Conservation (phyloP, 1,140 invertebrate species). For the Drosophila jambulina region DNA sequence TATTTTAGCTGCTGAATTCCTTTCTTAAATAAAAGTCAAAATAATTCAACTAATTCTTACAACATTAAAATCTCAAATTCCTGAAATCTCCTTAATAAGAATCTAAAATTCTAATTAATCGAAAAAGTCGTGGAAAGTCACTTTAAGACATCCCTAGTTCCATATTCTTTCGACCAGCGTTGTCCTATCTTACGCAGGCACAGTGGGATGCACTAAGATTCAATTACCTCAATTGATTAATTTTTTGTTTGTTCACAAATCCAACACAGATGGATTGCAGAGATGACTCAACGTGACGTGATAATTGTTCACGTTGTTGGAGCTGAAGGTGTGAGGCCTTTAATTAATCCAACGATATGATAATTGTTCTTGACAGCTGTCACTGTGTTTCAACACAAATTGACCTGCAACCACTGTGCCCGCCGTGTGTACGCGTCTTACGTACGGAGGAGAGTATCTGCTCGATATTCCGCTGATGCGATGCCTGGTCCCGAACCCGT, state of each 20-base stretch:
- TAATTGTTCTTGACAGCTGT: slow-evolving; percentile 43
- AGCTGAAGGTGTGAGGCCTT: slow-evolving; percentile 27
- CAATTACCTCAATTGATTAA: slow-evolving; percentile 58
- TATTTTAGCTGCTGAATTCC: neutral
- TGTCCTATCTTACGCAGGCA: slow-evolving; percentile 63
- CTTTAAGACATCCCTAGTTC: neutral
- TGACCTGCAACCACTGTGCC: slow-evolving; percentile 50
- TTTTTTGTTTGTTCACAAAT: slow-evolving; percentile 37
- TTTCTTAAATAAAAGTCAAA: neutral
- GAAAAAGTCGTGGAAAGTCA: neutral
- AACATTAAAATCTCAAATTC: neutral
- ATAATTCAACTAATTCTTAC: neutral
- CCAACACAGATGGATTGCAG: slow-evolving; percentile 15
- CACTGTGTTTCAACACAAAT: neutral
- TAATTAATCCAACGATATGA: slow-evolving; percentile 31
- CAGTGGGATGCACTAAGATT: slow-evolving; percentile 45
- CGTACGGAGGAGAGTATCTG: slow-evolving; percentile 33
- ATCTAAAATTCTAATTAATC: no score
- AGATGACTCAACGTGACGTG: slow-evolving; percentile 23
- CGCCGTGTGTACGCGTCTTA: slow-evolving; percentile 69
- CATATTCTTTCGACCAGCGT: slow-evolving; percentile 17
- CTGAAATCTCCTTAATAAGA: no score
- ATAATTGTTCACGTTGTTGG: slow-evolving; percentile 20
- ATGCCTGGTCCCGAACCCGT: slow-evolving; percentile 53
- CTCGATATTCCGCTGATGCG: slow-evolving; percentile 60